Conservation (phyloP, 2,113 vertebrate species). For the Orientallactaga bullata region DNA sequence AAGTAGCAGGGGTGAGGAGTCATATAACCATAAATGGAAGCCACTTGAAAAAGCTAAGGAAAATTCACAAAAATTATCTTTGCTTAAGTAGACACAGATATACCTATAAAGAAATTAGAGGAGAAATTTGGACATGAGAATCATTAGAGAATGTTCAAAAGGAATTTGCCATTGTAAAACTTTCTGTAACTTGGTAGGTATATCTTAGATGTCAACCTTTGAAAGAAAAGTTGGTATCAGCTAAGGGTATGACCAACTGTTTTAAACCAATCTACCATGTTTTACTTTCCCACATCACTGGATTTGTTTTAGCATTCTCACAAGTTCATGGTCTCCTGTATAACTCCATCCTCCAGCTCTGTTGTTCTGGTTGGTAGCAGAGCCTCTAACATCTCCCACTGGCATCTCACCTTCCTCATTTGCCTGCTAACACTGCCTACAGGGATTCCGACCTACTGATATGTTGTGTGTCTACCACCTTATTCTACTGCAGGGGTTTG, state of each 20-base stretch:
- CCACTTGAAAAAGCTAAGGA: not conserved
- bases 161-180: not conserved
- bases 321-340: no score
- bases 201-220: not conserved
- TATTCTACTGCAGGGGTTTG: not conserved
- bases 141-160: not conserved
- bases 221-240: not conserved
- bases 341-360: not conserved
- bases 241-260: not conserved
- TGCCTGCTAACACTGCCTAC: not conserved
- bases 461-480: not conserved
- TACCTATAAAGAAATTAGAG: not conserved
- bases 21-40: slow-evolving; percentile 42
- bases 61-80: not conserved
- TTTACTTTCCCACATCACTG: not conserved
- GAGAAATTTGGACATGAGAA: not conserved
- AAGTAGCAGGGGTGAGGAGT: not conserved
- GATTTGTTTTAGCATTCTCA: not conserved
- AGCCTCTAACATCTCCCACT: not conserved
- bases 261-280: not conserved
- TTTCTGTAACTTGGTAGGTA: not conserved
- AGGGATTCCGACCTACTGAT: not conserved
- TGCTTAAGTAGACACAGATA: slow-evolving; percentile 4
- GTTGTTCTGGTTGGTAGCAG: not conserved
- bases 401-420: not conserved